Conservation (phyloP, 2,113 vertebrate genomes). For the Dasyprocta punctata region DNA sequence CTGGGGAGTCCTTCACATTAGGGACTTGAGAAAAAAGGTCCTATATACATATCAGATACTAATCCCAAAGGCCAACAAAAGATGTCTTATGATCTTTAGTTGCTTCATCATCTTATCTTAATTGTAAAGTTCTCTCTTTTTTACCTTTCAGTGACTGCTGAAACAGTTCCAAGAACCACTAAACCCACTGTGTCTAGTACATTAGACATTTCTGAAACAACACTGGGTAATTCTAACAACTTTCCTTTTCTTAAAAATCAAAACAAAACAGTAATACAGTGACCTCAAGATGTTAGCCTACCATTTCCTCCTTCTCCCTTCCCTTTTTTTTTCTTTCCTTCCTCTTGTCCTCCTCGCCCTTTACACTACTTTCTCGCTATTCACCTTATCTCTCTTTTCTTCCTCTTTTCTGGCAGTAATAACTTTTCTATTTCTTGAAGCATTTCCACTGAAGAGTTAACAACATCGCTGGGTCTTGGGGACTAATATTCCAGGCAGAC, state of each 20-base stretch:
- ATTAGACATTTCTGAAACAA: slow-evolving; percentile 59
- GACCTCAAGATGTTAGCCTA: not conserved
- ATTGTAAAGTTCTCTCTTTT: slow-evolving; percentile 24
- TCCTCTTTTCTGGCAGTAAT: not conserved
- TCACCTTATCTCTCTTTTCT: not conserved
- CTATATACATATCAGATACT: not conserved
- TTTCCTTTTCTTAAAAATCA: not conserved
- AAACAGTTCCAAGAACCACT: slow-evolving; percentile 67
- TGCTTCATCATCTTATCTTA: slow-evolving; percentile 37
- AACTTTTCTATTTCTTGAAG: not conserved
- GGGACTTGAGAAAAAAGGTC: not conserved
- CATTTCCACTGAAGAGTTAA: not conserved
- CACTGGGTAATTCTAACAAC: slow-evolving; percentile 72
- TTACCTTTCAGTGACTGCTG: slow-evolving; percentile 69
- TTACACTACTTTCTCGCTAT: not conserved
- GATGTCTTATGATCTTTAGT: not conserved
- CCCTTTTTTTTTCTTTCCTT: not conserved
- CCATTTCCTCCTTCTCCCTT: not conserved
- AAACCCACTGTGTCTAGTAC: slow-evolving; percentile 38
- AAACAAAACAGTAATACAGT: not conserved
- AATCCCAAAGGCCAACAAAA: not conserved
- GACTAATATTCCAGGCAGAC: not conserved
- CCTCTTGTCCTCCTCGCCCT: not conserved
- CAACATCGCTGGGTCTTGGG: not conserved
- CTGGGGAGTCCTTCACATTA: not conserved